Percentiles rank a stretch among this genome's conserved stretches.
These are phyloP conservation scores for Boleophthalmus pectinirostris DNA, from an alignment of 2,113 vertebrate genomes.

Conservation along the genomic window DNA sequence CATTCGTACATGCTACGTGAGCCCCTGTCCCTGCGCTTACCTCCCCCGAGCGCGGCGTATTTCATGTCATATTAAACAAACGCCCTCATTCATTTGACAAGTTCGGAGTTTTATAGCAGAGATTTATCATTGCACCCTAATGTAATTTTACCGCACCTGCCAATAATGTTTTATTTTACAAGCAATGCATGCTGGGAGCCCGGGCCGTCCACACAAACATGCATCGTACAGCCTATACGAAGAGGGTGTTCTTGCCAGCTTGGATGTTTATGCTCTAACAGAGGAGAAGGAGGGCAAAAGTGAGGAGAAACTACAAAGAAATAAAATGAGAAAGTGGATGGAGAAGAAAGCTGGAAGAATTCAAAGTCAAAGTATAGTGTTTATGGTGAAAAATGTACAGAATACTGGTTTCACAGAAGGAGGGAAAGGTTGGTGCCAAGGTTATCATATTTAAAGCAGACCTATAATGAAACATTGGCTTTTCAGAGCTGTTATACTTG, in stretches of 20 bases:
- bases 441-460: no score
- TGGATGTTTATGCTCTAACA: slow-evolving; percentile 34
- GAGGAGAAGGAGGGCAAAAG: not conserved
- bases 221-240: slow-evolving; percentile 13
- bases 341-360: not conserved
- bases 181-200: slow-evolving; percentile 20
- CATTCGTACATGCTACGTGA: slow-evolving; percentile 8
- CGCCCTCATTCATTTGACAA: slow-evolving; percentile 44
- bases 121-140: slow-evolving; percentile 45
- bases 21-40: slow-evolving; percentile 15
- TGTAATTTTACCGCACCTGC: slow-evolving; percentile 41
- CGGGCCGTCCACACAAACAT: slow-evolving; percentile 27
- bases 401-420: no score
- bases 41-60: slow-evolving; percentile 23
- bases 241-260: slow-evolving; percentile 15
- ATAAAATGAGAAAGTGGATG: slow-evolving; percentile 8
- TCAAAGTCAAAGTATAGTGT: slow-evolving; percentile 21
- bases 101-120: slow-evolving; percentile 46
- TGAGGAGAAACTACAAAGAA: slow-evolving; percentile 15
- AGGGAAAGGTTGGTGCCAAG: no score
- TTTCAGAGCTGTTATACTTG: no score
- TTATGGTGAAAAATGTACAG: no score
- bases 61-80: slow-evolving; percentile 56
- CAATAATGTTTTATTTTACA: slow-evolving; percentile 61
- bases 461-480: no score